A percentile compares a stretch with the other conserved stretches of the same genome.
Conservation (phyloP, 2,888 invertebrate species). For the Drosophila gaucha region DNA sequence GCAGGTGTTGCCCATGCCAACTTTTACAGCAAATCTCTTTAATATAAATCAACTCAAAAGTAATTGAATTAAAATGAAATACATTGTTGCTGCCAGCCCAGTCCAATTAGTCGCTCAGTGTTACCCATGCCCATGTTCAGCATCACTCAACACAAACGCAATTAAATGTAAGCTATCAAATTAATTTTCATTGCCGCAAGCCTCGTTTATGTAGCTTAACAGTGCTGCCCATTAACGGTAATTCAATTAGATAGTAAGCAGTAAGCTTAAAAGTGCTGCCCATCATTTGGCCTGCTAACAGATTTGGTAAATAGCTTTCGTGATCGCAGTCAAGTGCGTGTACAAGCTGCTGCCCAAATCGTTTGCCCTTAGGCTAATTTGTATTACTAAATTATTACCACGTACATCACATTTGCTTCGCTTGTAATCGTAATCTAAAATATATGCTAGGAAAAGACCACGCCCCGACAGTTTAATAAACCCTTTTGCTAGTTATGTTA, state of each 20-base stretch:
- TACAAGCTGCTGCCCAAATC: conserved; percentile 14
- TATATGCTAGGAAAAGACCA: conserved; percentile 23
- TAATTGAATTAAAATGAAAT: conserved; percentile 7
- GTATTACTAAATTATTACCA: conserved; percentile 35
- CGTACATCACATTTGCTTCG: conserved; percentile 43
- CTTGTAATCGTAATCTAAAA: conserved; percentile 46
- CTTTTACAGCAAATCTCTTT: no score
- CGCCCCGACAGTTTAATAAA: conserved; percentile 49
- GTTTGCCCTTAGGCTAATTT: conserved; percentile 42
- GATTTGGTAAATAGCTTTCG: conserved; percentile 5
- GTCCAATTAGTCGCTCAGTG: neutral
- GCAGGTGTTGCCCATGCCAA: neutral
- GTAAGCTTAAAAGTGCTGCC: conserved; percentile 7
- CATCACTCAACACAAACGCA: conserved; percentile 1
- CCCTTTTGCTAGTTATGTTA: conserved; percentile 66
- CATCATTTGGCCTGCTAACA: conserved; percentile 3
- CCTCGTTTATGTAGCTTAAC: neutral
- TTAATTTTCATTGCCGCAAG: conserved; percentile 3
- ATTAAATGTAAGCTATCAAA: conserved; percentile 8
- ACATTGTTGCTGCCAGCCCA: neutral
- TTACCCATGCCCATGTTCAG: neutral
- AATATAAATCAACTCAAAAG: neutral
- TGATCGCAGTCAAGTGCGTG: neutral
- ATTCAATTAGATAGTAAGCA: neutral
- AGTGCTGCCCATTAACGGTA: neutral